These are phyloP conservation scores for Carpatolechia fugitivella DNA, from an alignment of 2,888 invertebrate species.

Conservation along the genomic window DNA sequence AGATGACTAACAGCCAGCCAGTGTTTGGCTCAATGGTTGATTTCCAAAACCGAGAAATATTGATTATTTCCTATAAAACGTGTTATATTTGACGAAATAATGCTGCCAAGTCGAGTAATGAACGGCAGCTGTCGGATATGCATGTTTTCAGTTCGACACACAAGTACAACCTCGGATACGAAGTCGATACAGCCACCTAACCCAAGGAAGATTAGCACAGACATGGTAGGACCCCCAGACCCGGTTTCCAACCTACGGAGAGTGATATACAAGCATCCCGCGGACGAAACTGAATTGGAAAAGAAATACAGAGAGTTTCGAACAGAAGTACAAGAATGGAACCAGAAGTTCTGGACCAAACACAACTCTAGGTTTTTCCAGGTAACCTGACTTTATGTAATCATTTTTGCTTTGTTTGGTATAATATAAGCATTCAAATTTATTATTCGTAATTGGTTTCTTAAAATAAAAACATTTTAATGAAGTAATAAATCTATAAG, in stretches of 20 bases:
- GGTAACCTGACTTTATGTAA: conserved; percentile 37
- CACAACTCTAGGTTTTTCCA: conserved; percentile 89
- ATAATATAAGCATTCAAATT: too few relatives aligned
- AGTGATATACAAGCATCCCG: conserved; percentile 81
- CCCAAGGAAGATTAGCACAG: conserved; percentile 63
- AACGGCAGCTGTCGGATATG: not conserved
- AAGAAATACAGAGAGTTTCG: conserved; percentile 81
- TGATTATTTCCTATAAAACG: not conserved
- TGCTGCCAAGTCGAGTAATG: not conserved
- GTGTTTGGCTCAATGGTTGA: too few relatives aligned
- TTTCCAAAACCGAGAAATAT: not conserved
- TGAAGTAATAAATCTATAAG: too few relatives aligned
- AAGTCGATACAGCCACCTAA: conserved; percentile 60
- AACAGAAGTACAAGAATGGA: conserved; percentile 88
- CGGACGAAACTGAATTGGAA: conserved; percentile 84
- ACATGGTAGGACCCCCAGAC: conserved; percentile 90
- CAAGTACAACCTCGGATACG: conserved; percentile 46
- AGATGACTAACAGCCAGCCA: too few relatives aligned
- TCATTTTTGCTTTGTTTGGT: too few relatives aligned
- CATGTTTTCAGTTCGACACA: conserved; percentile 30
- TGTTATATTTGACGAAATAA: not conserved
- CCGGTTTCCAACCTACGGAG: conserved; percentile 88
- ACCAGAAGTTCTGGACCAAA: conserved; percentile 89
- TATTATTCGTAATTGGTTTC: not conserved
- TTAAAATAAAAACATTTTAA: too few relatives aligned